Evolutionary conservation across 2,797 vertebrate species (phyloP).

Genomic region (Cichlasoma orientale): DNA sequence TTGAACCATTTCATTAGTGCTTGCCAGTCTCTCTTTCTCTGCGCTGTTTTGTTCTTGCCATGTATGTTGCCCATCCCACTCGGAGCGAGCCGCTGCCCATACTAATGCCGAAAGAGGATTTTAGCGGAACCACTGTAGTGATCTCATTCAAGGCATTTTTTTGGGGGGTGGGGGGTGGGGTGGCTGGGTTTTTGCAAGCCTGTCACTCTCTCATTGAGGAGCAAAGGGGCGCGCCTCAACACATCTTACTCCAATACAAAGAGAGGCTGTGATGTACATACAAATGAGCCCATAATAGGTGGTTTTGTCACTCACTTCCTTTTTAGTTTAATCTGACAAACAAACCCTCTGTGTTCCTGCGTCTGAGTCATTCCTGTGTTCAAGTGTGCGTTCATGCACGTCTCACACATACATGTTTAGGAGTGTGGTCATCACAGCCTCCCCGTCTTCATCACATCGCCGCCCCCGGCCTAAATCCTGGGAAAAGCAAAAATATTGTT

Average conservation of each 20-base stretch:
- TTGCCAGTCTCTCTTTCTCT: neutral
- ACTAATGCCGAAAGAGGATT: constrained; percentile 48
- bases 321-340: constrained; percentile 70
- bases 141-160: constrained; percentile 43
- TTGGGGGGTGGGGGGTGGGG: neutral
- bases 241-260: constrained; percentile 71
- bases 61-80: constrained; percentile 24
- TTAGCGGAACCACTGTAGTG: constrained; percentile 41
- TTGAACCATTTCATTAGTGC: constrained; percentile 36
- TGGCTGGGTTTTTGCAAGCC: constrained; percentile 29
- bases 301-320: constrained; percentile 72
- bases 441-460: neutral
- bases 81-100: constrained; percentile 35
- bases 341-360: constrained; percentile 44
- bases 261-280: constrained; percentile 76
- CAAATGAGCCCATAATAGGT: constrained; percentile 76
- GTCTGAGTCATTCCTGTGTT: constrained; percentile 17
- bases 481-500: constrained; percentile 69
- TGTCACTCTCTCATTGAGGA: constrained; percentile 64
- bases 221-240: constrained; percentile 59
- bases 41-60: constrained; percentile 19
- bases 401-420: constrained; percentile 22
- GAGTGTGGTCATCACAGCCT: constrained; percentile 8
- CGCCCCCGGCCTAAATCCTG: constrained; percentile 45
- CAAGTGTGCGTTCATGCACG: constrained; percentile 9